Evolutionary conservation across 2,888 invertebrate genomes (phyloP).

Genomic region (Yponomeuta evonymella): DNA sequence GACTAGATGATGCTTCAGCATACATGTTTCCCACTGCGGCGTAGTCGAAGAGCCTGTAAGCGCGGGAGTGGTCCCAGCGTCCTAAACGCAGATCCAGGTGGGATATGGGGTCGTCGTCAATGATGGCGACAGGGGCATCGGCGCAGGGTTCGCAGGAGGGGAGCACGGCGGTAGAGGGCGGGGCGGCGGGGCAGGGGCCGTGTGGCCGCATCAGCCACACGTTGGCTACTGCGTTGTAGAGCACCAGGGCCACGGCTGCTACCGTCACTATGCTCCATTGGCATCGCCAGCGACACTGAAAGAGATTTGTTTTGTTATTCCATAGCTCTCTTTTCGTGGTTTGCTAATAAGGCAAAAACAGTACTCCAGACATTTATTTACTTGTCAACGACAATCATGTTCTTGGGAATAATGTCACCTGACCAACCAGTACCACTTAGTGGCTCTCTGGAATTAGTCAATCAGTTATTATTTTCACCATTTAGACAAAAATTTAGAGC

Average conservation of each 20-base stretch:
- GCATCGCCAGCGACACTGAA: slow-evolving; percentile 74
- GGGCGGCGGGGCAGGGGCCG: slow-evolving; percentile 45
- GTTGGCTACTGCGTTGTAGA: slow-evolving; percentile 70
- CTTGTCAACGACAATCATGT: too few species aligned
- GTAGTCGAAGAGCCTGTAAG: slow-evolving; percentile 85
- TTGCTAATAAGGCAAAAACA: background rate
- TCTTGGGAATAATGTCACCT: too few species aligned
- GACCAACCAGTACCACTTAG: too few species aligned
- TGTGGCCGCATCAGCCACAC: slow-evolving; percentile 57
- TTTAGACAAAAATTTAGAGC: too few species aligned
- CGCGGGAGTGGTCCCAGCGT: slow-evolving; percentile 83
- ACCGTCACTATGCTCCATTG: slow-evolving; percentile 82
- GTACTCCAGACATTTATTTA: too few species aligned
- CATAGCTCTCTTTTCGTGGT: background rate
- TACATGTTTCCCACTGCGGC: slow-evolving; percentile 82
- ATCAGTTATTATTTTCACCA: too few species aligned
- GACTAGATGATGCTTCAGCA: slow-evolving; percentile 73
- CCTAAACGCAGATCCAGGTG: slow-evolving; percentile 81
- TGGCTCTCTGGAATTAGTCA: too few species aligned
- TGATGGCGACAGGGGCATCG: slow-evolving; percentile 40
- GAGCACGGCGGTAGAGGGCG: slow-evolving; percentile 37
- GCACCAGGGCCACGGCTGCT: slow-evolving; percentile 78
- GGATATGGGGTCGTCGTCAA: slow-evolving; percentile 69
- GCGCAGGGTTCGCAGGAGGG: slow-evolving; percentile 58
- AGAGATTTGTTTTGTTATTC: background rate